Percentiles rank a stretch among this genome's conserved stretches.
These are phyloP conservation scores for Pseudolycoriella hygida DNA, from an alignment of 2,888 invertebrate genomes.

Conservation along the genomic window DNA sequence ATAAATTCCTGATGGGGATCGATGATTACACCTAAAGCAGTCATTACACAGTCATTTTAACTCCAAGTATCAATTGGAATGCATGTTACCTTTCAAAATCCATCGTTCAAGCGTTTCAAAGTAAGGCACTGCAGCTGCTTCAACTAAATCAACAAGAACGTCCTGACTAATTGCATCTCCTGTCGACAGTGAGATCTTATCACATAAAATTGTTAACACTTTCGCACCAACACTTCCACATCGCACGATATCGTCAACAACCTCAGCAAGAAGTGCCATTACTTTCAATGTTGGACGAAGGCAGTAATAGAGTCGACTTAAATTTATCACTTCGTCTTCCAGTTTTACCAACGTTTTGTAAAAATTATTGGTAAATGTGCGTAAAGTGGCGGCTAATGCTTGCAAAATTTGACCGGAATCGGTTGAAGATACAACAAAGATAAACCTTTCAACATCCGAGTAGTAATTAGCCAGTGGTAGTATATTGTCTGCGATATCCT, in stretches of 20 bases:
- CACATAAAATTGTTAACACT: slow-evolving; percentile 72
- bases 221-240: slow-evolving; percentile 61
- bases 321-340: slow-evolving; percentile 55
- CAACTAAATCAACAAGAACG: slow-evolving; percentile 64
- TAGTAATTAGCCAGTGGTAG: slow-evolving; percentile 77
- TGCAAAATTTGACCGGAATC: slow-evolving; percentile 64
- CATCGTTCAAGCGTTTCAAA: slow-evolving; percentile 83
- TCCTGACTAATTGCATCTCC: slow-evolving; percentile 61
- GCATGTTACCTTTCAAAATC: slow-evolving; percentile 68
- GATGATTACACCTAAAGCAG: slow-evolving; percentile 46
- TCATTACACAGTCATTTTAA: not conserved
- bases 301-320: slow-evolving; percentile 80
- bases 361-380: slow-evolving; percentile 63
- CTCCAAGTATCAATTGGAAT: not conserved
- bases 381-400: slow-evolving; percentile 71
- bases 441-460: slow-evolving; percentile 69
- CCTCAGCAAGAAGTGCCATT: slow-evolving; percentile 63
- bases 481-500: slow-evolving; percentile 38
- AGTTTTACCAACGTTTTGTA: slow-evolving; percentile 66
- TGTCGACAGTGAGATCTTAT: slow-evolving; percentile 53
- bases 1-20: slow-evolving; percentile 86
- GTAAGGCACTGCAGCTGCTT: slow-evolving; percentile 75
- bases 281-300: slow-evolving; percentile 72
- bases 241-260: slow-evolving; percentile 63
- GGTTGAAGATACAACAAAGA: slow-evolving; percentile 36